Conservation (phyloP, 2,797 vertebrate genomes). For the Lutjanus campechanus region DNA sequence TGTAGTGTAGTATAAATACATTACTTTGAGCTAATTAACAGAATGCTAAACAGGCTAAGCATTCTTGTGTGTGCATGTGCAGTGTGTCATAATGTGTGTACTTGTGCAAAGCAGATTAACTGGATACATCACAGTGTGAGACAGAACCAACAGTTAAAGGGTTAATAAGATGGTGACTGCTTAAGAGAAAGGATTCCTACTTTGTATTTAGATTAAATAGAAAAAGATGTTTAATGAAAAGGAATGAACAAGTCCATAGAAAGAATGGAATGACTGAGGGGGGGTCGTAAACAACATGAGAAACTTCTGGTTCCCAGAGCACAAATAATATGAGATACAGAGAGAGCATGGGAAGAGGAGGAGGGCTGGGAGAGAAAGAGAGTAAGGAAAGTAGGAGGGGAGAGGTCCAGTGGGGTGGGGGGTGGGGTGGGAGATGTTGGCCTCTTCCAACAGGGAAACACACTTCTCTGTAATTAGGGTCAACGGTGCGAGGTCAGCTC, state of each 20-base stretch:
- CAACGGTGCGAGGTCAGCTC: constrained; percentile 52
- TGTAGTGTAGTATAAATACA: background rate
- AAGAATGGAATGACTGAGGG: background rate
- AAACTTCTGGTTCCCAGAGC: constrained; percentile 19
- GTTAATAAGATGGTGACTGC: background rate
- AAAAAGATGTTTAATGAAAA: background rate
- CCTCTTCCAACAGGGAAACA: constrained; percentile 40
- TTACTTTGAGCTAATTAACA: background rate
- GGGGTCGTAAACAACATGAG: background rate
- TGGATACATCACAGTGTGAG: background rate
- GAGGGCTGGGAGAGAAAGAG: background rate
- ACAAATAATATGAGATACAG: background rate
- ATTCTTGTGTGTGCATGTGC: background rate
- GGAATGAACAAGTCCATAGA: background rate
- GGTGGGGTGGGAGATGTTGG: constrained; percentile 28
- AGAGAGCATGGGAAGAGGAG: constrained; percentile 1
- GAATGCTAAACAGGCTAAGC: too few species aligned
- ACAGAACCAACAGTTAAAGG: background rate
- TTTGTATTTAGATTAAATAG: background rate
- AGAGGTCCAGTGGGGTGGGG: constrained; percentile 22
- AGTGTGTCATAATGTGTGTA: background rate
- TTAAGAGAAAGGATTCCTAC: background rate
- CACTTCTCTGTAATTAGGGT: constrained; percentile 62
- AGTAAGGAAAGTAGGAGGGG: constrained; percentile 8
- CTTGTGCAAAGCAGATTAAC: background rate